Evolutionary conservation across 2,888 invertebrate species (phyloP).

Genomic region (Lycocerus yunnanus): DNA sequence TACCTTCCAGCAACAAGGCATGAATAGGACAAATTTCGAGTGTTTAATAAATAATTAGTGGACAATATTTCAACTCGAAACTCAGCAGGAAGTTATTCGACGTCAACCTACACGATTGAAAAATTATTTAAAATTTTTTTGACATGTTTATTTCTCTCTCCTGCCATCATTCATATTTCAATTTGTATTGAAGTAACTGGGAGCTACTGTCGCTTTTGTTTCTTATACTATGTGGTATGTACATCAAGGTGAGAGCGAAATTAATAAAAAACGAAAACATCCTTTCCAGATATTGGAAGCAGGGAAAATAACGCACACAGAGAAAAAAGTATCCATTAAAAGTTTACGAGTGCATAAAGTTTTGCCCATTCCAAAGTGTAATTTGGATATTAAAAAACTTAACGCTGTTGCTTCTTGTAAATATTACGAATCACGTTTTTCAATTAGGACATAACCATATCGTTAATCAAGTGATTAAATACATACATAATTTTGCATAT

Average conservation of each 20-base stretch:
- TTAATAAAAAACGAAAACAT: not conserved
- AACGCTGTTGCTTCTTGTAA: not conserved
- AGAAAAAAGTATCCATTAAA: not conserved
- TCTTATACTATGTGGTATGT: no score
- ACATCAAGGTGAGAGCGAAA: not conserved
- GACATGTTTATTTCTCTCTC: conserved; percentile 4
- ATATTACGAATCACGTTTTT: conserved; percentile 12
- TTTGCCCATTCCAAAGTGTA: not conserved
- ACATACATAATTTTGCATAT: conserved; percentile 11
- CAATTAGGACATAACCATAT: conserved; percentile 8
- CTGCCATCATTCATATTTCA: not conserved
- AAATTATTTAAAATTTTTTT: conserved; percentile 14
- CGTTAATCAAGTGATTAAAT: conserved; percentile 9
- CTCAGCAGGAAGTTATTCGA: conserved; percentile 17
- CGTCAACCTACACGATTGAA: conserved; percentile 18
- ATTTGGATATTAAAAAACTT: not conserved
- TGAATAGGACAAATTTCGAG: conserved; percentile 12
- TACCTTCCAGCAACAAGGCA: not conserved
- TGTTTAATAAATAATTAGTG: conserved; percentile 21
- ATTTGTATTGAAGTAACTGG: not conserved
- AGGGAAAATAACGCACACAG: not conserved
- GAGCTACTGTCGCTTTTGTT: not conserved
- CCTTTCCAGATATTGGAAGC: not conserved
- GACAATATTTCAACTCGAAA: conserved; percentile 20
- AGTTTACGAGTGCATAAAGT: not conserved